phyloP scores from a whole-genome alignment of 2,113 vertebrate genomes.

The Morphnarchus princeps region DNA sequence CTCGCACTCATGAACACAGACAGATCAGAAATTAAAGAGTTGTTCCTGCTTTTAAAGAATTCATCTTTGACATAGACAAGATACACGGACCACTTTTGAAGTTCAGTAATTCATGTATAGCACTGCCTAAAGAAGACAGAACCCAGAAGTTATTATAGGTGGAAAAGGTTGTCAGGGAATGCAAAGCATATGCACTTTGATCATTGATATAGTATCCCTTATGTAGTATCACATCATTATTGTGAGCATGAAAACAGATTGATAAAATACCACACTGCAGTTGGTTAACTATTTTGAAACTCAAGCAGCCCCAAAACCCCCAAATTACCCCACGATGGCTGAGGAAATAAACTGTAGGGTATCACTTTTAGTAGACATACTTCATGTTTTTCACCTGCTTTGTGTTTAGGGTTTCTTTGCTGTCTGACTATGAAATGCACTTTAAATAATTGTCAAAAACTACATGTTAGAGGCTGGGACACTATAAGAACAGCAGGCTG shows the following conservation, averaged over 20 bases:
- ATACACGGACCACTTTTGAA: neutral
- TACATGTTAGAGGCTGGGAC: neutral
- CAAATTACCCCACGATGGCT: neutral
- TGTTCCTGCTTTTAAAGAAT: neutral
- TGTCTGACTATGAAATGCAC: neutral
- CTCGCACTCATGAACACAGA: neutral
- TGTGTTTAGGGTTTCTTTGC: neutral
- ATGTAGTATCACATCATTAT: neutral
- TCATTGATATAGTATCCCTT: neutral
- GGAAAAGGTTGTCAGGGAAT: neutral
- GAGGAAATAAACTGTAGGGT: neutral
- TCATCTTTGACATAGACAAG: neutral
- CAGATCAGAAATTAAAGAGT: neutral
- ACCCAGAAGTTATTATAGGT: neutral
- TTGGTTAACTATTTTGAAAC: neutral
- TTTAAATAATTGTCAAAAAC: constrained; percentile 27
- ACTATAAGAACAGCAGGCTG: constrained; percentile 12
- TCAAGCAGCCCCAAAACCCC: neutral
- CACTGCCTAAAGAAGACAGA: neutral
- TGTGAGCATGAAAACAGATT: neutral
- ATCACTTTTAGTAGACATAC: neutral
- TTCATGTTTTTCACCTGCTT: neutral
- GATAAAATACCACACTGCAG: neutral
- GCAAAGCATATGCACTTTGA: neutral
- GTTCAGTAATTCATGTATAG: neutral